Conservation (phyloP, 2,888 invertebrate genomes). For the Aphodius granarius region DNA sequence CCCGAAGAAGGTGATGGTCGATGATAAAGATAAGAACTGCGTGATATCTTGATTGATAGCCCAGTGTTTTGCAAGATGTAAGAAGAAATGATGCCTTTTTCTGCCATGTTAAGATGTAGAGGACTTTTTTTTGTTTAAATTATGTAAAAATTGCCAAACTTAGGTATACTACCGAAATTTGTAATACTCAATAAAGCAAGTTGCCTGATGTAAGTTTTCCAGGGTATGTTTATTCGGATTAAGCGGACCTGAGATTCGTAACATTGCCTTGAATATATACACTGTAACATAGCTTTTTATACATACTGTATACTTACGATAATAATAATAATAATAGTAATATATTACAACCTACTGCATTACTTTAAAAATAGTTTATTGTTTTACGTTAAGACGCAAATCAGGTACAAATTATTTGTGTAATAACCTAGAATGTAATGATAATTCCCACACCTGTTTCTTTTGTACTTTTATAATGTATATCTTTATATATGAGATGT, state of each 20-base stretch:
- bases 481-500: not conserved
- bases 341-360: not conserved
- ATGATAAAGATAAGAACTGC: conserved; percentile 79
- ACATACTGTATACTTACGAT: not conserved
- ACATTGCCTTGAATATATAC: not conserved
- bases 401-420: not conserved
- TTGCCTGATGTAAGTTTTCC: not conserved
- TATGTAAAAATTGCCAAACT: not conserved
- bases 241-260: not conserved
- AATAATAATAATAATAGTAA: not conserved
- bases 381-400: not conserved
- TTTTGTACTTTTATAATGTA: not conserved
- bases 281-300: not conserved
- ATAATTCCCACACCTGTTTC: not conserved
- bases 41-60: conserved; percentile 76
- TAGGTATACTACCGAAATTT: not conserved
- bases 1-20: conserved; percentile 47
- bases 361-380: not conserved
- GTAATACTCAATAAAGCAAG: not conserved
- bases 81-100: not conserved
- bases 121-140: not conserved
- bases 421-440: not conserved
- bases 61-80: not conserved
- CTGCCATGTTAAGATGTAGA: not conserved
- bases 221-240: not conserved